Conservation (phyloP, 2,113 vertebrate species). For the Neofelis nebulosa region DNA sequence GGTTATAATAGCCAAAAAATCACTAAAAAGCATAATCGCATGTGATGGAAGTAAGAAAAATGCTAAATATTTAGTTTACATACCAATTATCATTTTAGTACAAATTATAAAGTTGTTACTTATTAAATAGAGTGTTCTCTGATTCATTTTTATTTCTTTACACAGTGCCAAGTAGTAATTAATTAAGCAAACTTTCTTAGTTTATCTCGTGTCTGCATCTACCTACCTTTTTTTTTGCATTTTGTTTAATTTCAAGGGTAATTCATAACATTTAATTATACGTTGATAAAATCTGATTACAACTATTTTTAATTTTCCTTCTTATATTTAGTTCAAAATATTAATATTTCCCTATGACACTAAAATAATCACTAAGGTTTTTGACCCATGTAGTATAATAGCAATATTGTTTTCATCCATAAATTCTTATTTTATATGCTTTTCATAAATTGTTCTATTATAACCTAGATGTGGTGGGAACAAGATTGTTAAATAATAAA, state of each 20-base stretch:
- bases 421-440: background rate
- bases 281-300: slow-evolving; percentile 7
- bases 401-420: background rate
- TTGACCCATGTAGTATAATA: background rate
- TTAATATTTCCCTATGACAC: background rate
- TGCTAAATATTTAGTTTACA: background rate
- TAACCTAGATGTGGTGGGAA: background rate
- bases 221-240: background rate
- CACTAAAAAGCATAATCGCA: background rate
- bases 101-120: background rate
- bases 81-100: background rate
- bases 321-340: background rate
- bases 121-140: background rate
- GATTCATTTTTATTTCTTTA: background rate
- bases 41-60: background rate
- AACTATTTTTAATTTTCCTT: background rate
- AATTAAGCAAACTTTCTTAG: background rate
- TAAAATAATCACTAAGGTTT: background rate
- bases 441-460: background rate
- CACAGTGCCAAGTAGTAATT: background rate
- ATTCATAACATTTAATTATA: slow-evolving; percentile 57
- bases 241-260: slow-evolving; percentile 34
- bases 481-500: background rate
- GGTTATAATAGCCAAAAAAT: background rate
- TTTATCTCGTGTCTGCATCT: background rate